Conservation (phyloP, 2,888 invertebrate species). For the Boloria selene region DNA sequence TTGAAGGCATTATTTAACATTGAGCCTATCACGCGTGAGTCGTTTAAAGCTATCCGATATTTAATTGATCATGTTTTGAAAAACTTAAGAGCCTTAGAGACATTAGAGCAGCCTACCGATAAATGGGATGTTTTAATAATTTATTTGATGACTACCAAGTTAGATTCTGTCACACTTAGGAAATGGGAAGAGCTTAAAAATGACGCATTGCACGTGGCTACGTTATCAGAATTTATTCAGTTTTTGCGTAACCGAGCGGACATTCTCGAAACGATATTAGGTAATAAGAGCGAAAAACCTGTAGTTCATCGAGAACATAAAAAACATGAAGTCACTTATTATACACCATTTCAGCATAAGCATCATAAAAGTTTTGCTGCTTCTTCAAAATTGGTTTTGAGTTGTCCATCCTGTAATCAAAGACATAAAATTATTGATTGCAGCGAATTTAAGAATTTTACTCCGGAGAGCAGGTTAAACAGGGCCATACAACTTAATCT, state of each 20-base stretch:
- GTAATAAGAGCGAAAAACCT: not conserved
- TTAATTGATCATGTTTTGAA: slow-evolving; percentile 39
- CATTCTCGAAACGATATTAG: slow-evolving; percentile 15
- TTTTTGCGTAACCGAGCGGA: slow-evolving; percentile 25
- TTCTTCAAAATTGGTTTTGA: slow-evolving; percentile 21
- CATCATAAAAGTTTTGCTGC: too few relatives aligned
- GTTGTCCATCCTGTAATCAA: not conserved
- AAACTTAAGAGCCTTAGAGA: slow-evolving; percentile 38
- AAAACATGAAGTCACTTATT: too few relatives aligned
- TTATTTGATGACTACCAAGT: slow-evolving; percentile 31
- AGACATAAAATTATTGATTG: not conserved
- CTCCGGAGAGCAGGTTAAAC: not conserved
- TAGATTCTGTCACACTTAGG: slow-evolving; percentile 29
- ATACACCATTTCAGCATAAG: too few relatives aligned
- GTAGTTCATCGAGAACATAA: not conserved
- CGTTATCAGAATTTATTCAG: slow-evolving; percentile 34
- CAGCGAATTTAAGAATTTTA: not conserved
- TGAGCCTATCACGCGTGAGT: slow-evolving; percentile 29
- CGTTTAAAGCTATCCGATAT: slow-evolving; percentile 34
- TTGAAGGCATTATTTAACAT: slow-evolving; percentile 31
- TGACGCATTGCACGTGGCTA: slow-evolving; percentile 24
- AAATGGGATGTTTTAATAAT: slow-evolving; percentile 35
- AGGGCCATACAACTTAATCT: not conserved
- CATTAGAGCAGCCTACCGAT: slow-evolving; percentile 37
- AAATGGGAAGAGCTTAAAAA: slow-evolving; percentile 36